Conservation (phyloP, 2,797 vertebrate genomes). For the Antennarius maculatus region DNA sequence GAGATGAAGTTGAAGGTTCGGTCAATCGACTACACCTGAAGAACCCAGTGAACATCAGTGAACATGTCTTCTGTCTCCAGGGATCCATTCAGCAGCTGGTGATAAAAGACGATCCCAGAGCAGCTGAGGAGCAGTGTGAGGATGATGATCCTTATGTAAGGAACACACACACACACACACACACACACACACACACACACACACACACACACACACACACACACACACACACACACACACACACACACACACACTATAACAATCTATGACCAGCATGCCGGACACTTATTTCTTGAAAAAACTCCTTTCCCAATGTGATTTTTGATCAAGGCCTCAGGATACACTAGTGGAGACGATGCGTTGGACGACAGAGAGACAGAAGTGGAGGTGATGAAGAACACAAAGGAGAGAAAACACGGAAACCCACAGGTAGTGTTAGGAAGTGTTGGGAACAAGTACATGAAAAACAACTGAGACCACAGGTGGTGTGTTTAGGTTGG, state of each 20-base stretch:
- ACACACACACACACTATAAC: no score
- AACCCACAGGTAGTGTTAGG: conserved; percentile 29
- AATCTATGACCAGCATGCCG: no score
- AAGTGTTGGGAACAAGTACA: neutral
- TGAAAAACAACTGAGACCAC: neutral
- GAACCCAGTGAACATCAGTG: neutral
- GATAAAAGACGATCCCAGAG: conserved; percentile 83
- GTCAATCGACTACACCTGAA: no score
- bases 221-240: no score
- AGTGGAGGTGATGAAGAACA: conserved; percentile 62
- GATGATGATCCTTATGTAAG: conserved; percentile 90
- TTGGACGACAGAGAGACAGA: conserved; percentile 80
- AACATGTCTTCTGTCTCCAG: conserved; percentile 59
- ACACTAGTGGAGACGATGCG: conserved; percentile 81
- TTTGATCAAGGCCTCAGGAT: conserved; percentile 83
- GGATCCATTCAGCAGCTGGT: conserved; percentile 90
- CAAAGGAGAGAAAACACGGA: conserved; percentile 13
- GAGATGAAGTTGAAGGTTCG: no score
- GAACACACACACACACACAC: conserved; percentile 14
- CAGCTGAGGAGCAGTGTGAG: conserved; percentile 88
- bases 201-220: no score
- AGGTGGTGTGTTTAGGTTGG: neutral
- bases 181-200: no score
- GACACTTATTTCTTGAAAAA: no score
- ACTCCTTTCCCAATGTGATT: conserved; percentile 2